Conservation (phyloP, 2,888 invertebrate genomes). For the Heliconius charithonia region DNA sequence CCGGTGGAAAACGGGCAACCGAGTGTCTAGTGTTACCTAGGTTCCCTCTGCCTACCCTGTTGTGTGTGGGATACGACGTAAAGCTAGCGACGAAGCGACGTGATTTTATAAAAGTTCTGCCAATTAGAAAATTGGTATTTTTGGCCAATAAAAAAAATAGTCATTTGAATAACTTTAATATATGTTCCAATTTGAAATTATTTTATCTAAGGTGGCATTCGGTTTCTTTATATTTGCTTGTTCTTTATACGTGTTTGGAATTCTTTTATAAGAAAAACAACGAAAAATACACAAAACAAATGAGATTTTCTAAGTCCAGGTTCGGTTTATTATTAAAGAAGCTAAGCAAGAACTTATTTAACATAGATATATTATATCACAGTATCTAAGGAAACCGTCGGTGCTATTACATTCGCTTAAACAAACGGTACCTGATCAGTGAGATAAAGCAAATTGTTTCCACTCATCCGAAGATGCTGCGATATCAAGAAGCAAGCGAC, state of each 20-base stretch:
- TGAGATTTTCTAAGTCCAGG: background rate
- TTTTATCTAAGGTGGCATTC: background rate
- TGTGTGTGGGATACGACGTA: no score
- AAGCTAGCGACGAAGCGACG: no score
- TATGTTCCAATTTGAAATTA: background rate
- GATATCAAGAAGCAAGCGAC: conserved; percentile 51
- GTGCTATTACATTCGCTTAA: conserved; percentile 30
- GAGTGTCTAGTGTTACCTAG: no score
- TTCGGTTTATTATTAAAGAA: background rate
- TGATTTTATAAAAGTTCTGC: no score
- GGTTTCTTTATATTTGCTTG: background rate
- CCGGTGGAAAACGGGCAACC: no score
- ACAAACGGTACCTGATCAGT: conserved; percentile 47
- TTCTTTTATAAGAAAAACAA: background rate
- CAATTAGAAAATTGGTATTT: background rate
- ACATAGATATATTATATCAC: conserved; percentile 5
- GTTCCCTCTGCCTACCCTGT: no score
- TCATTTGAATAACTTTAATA: background rate
- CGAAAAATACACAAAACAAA: background rate
- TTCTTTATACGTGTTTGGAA: background rate
- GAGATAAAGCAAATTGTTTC: conserved; percentile 62
- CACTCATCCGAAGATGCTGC: conserved; percentile 41
- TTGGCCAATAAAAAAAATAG: background rate
- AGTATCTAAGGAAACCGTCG: conserved; percentile 9
- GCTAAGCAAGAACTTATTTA: background rate